These are phyloP conservation scores for Drosophila ananassae DNA, from an alignment of 1,140 invertebrate species.

Conservation along the genomic window DNA sequence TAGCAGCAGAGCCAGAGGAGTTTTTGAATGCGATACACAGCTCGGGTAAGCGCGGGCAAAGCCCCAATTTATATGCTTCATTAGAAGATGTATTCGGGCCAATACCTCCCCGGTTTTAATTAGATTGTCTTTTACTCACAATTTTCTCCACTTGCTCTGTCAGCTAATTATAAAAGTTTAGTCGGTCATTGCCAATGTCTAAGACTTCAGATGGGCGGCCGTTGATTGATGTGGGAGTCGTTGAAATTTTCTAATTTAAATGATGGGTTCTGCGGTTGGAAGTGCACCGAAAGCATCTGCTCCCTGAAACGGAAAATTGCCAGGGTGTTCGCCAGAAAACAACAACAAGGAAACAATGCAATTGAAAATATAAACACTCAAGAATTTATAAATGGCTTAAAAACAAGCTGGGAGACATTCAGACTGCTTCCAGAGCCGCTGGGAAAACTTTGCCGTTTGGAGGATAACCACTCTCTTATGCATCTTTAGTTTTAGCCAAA, in stretches of 20 bases:
- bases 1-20: slow-evolving; percentile 5
- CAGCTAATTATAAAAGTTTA: slow-evolving; percentile 42
- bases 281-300: slow-evolving; percentile 38
- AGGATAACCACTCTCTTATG: slow-evolving; percentile 48
- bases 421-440: slow-evolving; percentile 6
- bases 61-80: slow-evolving; percentile 36
- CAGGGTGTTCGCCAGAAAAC: background rate
- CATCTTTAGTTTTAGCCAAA: slow-evolving; percentile 44
- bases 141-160: background rate
- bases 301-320: slow-evolving; percentile 28
- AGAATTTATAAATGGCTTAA: slow-evolving; percentile 20
- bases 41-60: background rate
- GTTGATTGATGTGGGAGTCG: slow-evolving; percentile 38
- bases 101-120: slow-evolving; percentile 9
- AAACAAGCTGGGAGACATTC: slow-evolving; percentile 11
- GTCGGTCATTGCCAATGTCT: slow-evolving; percentile 3
- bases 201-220: slow-evolving; percentile 14
- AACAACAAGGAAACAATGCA: slow-evolving; percentile 4
- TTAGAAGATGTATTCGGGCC: slow-evolving; percentile 30
- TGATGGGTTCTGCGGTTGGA: slow-evolving; percentile 35
- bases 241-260: slow-evolving; percentile 45
- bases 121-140: slow-evolving; percentile 12
- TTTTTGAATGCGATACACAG: slow-evolving; percentile 29
- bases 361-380: slow-evolving; percentile 36
- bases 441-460: slow-evolving; percentile 29